Percentiles rank a stretch among this genome's conserved stretches.
These are phyloP conservation scores for Trachelus iudaicus DNA, from an alignment of 2,888 invertebrate species.

Conservation along the genomic window DNA sequence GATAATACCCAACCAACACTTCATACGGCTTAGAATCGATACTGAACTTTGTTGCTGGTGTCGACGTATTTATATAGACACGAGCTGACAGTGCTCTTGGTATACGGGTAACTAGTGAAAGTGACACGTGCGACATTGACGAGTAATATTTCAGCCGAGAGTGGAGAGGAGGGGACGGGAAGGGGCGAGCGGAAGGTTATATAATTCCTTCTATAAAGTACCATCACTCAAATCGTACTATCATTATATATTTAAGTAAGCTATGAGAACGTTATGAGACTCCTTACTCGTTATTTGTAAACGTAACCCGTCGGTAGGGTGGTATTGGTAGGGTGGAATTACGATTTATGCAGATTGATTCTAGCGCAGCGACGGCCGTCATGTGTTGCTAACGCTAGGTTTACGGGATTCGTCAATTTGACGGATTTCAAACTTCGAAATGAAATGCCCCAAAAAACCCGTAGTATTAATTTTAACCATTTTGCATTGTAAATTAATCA, in stretches of 20 bases:
- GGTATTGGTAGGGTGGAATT: too few relatives aligned
- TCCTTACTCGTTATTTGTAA: not conserved
- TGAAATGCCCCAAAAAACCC: too few relatives aligned
- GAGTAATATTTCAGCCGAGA: not conserved
- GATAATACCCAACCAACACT: not conserved
- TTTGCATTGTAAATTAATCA: too few relatives aligned
- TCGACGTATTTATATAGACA: not conserved
- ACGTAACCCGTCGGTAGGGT: not conserved
- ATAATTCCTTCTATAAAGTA: not conserved
- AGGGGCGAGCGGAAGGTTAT: not conserved
- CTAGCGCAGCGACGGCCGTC: too few relatives aligned
- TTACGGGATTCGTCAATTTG: too few relatives aligned
- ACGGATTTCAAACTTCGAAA: too few relatives aligned
- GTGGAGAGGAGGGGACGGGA: too few relatives aligned
- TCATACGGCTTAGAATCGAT: not conserved
- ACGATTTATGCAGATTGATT: too few relatives aligned
- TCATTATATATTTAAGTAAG: not conserved
- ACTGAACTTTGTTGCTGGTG: not conserved
- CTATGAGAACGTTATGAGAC: not conserved
- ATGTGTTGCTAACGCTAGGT: too few relatives aligned
- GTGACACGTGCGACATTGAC: too few relatives aligned
- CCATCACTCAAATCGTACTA: not conserved
- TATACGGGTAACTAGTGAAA: not conserved
- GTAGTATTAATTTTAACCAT: too few relatives aligned
- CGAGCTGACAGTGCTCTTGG: not conserved